Evolutionary conservation across 2,113 vertebrate species (phyloP), one percentile per base, ranked within the genome.

Genomic region (Pongo pygmaeus): DNA sequence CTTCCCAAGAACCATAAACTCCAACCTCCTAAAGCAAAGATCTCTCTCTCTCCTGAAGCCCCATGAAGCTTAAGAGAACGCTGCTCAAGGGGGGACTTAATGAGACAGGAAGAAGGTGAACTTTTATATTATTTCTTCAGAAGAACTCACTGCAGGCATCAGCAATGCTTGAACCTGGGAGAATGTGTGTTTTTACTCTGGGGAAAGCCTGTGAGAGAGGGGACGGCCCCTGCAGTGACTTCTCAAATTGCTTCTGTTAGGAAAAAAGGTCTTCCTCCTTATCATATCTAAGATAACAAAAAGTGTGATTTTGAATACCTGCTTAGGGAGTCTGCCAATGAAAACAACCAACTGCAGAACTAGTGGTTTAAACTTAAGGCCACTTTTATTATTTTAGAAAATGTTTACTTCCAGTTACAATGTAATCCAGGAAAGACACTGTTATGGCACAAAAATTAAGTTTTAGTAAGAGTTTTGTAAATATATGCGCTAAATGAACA

Each of bases 391-490:
- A 86, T 80, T 32, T 84, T 92, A 92, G 46, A 72, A 92, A 85
- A 50, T 77, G 70, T 38, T 80, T 84, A 78, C 77, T 91, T 95
- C 69, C 38, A 89, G 30, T 92, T 70, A 86, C 12, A 92, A 38
- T 57, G 22, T 88, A 97, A 96, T 96, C 89, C 95, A 70, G 48
- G 84, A 97, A 95, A 98, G 94, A 93, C 84, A 92, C 43, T 55
- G 8, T 93, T 84, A 94, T 98, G 98, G 99, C 99, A 99, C 99
- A 99, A 99, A 99, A 99, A 98, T 97, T 20, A 99, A 99, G 99
- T 99, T 99, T 99, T 99, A 99, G 98, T 99, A 99, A 99, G 97
- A 98, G 97, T 98, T 99, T 99, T 99, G 99, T 99, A 99, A 99
- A 99, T 99, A 99, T 99, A 99, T 99, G 99, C 99, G 99, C 99